A percentile compares a stretch with the other conserved stretches of the same genome.
Evolutionary conservation across 2,888 invertebrate genomes (phyloP).

Genomic region (Platynereis dumerilii): DNA sequence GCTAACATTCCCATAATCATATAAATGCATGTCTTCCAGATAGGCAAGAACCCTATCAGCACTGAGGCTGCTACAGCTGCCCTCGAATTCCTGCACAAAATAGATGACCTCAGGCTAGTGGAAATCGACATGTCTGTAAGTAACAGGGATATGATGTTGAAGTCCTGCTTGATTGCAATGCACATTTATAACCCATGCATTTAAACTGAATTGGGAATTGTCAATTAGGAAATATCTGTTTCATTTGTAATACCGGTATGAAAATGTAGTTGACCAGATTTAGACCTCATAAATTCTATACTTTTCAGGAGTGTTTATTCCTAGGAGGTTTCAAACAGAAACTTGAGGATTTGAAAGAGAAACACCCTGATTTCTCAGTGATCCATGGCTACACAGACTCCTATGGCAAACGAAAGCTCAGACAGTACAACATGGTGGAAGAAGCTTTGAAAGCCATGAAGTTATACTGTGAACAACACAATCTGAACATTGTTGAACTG

Average conservation of each 20-base stretch:
- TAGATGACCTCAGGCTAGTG: constrained; percentile 22
- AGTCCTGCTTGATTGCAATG: too few relatives aligned
- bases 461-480: constrained; percentile 48
- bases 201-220: too few relatives aligned
- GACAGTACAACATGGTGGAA: constrained; percentile 50
- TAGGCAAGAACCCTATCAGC: constrained; percentile 54
- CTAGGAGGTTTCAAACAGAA: constrained; percentile 21
- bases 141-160: neutral
- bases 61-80: constrained; percentile 48
- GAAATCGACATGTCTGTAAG: constrained; percentile 28
- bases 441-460: constrained; percentile 54
- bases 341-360: constrained; percentile 17
- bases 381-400: constrained; percentile 53
- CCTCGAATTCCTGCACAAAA: constrained; percentile 41
- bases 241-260: too few relatives aligned
- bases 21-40: too few relatives aligned
- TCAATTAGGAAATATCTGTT: too few relatives aligned
- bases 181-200: too few relatives aligned
- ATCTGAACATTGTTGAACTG: constrained; percentile 54
- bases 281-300: neutral
- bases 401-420: constrained; percentile 54
- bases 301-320: constrained; percentile 31
- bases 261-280: too few relatives aligned
- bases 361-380: constrained; percentile 44
- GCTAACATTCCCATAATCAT: too few relatives aligned